Evolutionary conservation across 2,888 invertebrate genomes (phyloP).

Genomic region (Apoderus coryli): DNA sequence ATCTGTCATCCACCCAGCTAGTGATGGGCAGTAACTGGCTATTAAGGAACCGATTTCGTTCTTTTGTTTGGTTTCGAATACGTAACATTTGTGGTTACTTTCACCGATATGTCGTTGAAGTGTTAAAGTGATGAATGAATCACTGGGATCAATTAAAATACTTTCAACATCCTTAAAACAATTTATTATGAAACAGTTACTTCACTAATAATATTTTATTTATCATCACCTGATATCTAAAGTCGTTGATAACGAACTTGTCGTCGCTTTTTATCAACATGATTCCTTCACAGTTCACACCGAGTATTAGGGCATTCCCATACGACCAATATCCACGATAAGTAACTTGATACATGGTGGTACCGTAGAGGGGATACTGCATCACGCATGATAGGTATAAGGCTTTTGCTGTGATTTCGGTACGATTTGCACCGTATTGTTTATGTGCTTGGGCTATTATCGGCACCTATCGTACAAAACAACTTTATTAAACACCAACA

Average conservation of each 20-base stretch:
- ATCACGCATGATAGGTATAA: constrained; percentile 89
- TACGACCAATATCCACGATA: constrained; percentile 93
- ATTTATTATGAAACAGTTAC: neutral
- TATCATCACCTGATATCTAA: constrained; percentile 72
- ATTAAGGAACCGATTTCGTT: constrained; percentile 85
- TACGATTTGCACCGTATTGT: constrained; percentile 83
- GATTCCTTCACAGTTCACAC: constrained; percentile 81
- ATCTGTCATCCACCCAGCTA: constrained; percentile 71
- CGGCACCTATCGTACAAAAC: constrained; percentile 56
- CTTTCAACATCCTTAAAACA: constrained; percentile 52
- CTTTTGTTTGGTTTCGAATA: constrained; percentile 81
- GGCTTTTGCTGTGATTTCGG: constrained; percentile 84
- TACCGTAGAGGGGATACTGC: constrained; percentile 73
- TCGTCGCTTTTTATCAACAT: constrained; percentile 84
- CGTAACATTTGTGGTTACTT: constrained; percentile 70
- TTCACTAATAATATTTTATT: constrained; percentile 33
- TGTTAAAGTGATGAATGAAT: constrained; percentile 82
- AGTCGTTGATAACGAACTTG: constrained; percentile 82
- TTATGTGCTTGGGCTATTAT: constrained; percentile 78
- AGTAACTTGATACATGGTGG: constrained; percentile 52
- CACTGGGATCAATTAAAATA: constrained; percentile 80
- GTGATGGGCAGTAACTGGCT: constrained; percentile 76
- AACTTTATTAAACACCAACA: no score
- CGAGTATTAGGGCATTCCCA: constrained; percentile 58
- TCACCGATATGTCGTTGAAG: constrained; percentile 55